Conservation (phyloP, 2,888 invertebrate species). For the Endotricha flammealis region DNA sequence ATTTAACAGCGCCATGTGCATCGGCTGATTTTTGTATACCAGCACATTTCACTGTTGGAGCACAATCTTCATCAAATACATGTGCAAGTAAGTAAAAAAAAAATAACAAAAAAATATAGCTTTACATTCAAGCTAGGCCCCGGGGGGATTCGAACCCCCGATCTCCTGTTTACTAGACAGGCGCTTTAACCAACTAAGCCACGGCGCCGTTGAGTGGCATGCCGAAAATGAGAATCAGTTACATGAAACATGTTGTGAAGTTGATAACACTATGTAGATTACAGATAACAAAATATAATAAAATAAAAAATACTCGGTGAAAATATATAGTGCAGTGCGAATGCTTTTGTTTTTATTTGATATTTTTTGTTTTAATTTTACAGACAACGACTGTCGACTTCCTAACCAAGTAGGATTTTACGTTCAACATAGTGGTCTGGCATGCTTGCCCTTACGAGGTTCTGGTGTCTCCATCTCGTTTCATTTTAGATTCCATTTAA, state of each 20-base stretch:
- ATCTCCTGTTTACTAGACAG: slow-evolving; percentile 79
- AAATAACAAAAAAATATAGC: slow-evolving; percentile 13
- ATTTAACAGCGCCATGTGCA: slow-evolving; percentile 67
- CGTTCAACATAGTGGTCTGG: slow-evolving; percentile 63
- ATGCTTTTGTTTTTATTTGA: slow-evolving; percentile 6
- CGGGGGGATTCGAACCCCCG: slow-evolving; percentile 78
- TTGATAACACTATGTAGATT: too few species aligned
- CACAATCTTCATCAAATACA: slow-evolving; percentile 66
- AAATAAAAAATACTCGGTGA: too few species aligned
- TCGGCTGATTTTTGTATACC: slow-evolving; percentile 71
- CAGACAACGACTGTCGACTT: slow-evolving; percentile 82
- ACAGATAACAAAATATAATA: too few species aligned
- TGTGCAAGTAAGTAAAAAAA: slow-evolving; percentile 76
- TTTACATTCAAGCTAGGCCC: slow-evolving; percentile 48
- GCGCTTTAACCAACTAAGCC: slow-evolving; percentile 79
- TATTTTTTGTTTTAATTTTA: slow-evolving; percentile 17
- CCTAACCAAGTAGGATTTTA: slow-evolving; percentile 81
- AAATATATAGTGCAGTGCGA: too few species aligned
- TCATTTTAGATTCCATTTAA: too few species aligned
- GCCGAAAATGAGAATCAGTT: slow-evolving; percentile 35
- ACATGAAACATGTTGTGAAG: too few species aligned
- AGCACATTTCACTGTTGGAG: slow-evolving; percentile 69
- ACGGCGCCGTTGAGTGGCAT: slow-evolving; percentile 52
- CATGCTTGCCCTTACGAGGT: slow-evolving; percentile 60
- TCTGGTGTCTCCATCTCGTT: slow-evolving; percentile 29